Evolutionary conservation across 2,113 vertebrate genomes (phyloP).

Genomic region (Myodes glareolus): DNA sequence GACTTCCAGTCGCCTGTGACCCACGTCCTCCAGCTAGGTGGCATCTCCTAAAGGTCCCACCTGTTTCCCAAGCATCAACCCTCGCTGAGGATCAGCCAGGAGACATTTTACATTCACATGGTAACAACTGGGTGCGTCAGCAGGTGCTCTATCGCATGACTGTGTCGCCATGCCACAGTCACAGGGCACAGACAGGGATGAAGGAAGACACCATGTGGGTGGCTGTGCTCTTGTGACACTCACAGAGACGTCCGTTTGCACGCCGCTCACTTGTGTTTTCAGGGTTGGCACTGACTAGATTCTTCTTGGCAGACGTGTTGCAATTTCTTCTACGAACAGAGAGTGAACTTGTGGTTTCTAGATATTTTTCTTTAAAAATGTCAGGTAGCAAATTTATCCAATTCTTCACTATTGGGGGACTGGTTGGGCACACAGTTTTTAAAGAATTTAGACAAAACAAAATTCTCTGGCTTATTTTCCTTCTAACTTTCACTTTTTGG

Average conservation of each 20-base stretch:
- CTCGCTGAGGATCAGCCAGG: not conserved
- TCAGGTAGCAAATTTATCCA: not conserved
- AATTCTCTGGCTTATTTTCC: constrained; percentile 23
- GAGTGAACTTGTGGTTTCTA: not conserved
- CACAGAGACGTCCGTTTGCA: too few relatives aligned
- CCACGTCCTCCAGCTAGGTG: not conserved
- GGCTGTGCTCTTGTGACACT: not conserved
- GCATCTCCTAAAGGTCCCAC: not conserved
- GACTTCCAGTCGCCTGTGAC: not conserved
- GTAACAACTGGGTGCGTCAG: not conserved
- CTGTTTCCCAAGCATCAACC: not conserved
- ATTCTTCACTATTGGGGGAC: not conserved
- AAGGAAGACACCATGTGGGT: not conserved
- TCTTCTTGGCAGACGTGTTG: not conserved
- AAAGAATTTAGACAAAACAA: constrained; percentile 11
- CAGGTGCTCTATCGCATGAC: not conserved
- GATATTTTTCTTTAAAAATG: constrained; percentile 5
- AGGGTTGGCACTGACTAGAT: not conserved
- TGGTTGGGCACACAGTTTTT: not conserved
- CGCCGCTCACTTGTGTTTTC: not conserved
- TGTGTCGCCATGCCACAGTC: not conserved
- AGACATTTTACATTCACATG: not conserved
- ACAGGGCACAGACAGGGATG: not conserved
- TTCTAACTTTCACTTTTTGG: not conserved
- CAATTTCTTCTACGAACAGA: not conserved